phyloP scores from a whole-genome alignment of 1,140 invertebrate species.

The Danaus plexippus region DNA sequence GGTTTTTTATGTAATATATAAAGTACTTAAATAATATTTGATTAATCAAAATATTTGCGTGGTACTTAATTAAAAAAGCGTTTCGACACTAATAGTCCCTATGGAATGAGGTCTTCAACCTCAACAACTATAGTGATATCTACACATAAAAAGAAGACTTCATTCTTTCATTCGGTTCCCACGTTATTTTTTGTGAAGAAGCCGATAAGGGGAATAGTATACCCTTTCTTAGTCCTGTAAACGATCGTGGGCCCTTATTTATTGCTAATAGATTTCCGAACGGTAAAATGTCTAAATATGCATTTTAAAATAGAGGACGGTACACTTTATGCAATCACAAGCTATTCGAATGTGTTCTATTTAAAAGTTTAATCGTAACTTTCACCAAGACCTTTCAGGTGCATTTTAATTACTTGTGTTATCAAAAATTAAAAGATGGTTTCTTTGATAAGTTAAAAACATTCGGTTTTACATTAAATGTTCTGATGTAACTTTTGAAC shows the following conservation, averaged over 20 bases:
- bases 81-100: slow-evolving; percentile 20
- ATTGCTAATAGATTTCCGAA: slow-evolving; percentile 67
- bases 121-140: slow-evolving; percentile 48
- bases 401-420: slow-evolving; percentile 18
- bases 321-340: slow-evolving; percentile 45
- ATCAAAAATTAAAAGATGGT: slow-evolving; percentile 19
- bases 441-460: slow-evolving; percentile 18
- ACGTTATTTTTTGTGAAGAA: slow-evolving; percentile 64
- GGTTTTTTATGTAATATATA: no score
- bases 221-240: slow-evolving; percentile 63
- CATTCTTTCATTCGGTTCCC: slow-evolving; percentile 63
- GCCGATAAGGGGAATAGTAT: slow-evolving; percentile 61
- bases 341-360: slow-evolving; percentile 26
- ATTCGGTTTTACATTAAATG: slow-evolving; percentile 10
- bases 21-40: background rate
- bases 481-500: slow-evolving; percentile 1
- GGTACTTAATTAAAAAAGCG: slow-evolving; percentile 22
- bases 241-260: slow-evolving; percentile 61
- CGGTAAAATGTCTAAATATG: slow-evolving; percentile 44
- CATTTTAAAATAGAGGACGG: slow-evolving; percentile 46
- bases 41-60: slow-evolving; percentile 3
- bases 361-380: slow-evolving; percentile 33
- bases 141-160: slow-evolving; percentile 52
- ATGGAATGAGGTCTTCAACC: slow-evolving; percentile 45
- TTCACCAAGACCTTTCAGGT: slow-evolving; percentile 21